phyloP scores from a whole-genome alignment of 2,888 invertebrate species.

The Oligia fasciuncula region DNA sequence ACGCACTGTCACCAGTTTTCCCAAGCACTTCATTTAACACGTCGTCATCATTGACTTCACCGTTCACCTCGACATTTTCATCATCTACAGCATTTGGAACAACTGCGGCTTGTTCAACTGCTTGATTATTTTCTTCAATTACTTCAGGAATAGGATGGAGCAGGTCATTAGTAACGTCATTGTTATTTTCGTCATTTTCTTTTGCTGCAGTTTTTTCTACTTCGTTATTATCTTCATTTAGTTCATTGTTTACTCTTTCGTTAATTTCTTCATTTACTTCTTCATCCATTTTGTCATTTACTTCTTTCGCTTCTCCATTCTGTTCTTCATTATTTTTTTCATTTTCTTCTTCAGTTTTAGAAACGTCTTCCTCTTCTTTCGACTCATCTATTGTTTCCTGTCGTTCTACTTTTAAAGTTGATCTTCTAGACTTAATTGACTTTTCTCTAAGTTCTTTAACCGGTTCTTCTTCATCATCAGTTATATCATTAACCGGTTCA shows the following conservation, averaged over 20 bases:
- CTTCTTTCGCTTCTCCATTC: neutral
- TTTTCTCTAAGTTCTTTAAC: slow-evolving; percentile 11
- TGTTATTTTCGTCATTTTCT: slow-evolving; percentile 47
- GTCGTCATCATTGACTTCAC: slow-evolving; percentile 64
- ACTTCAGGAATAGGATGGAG: slow-evolving; percentile 38
- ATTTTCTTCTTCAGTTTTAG: neutral
- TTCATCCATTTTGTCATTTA: slow-evolving; percentile 4
- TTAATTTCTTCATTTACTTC: neutral
- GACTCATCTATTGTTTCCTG: slow-evolving; percentile 51
- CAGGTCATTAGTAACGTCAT: slow-evolving; percentile 42
- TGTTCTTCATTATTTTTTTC: slow-evolving; percentile 8
- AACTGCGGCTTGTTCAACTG: slow-evolving; percentile 27
- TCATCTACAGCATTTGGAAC: slow-evolving; percentile 1
- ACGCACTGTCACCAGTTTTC: slow-evolving; percentile 57
- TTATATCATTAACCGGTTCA: slow-evolving; percentile 42
- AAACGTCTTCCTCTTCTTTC: slow-evolving; percentile 9
- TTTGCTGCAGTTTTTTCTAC: neutral
- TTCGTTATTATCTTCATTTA: neutral
- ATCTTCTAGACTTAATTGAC: slow-evolving; percentile 31
- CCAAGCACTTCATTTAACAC: slow-evolving; percentile 62
- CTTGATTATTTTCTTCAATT: slow-evolving; percentile 32
- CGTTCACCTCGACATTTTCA: slow-evolving; percentile 36
- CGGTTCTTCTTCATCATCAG: slow-evolving; percentile 32
- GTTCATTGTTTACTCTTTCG: slow-evolving; percentile 11
- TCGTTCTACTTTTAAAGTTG: slow-evolving; percentile 46